Evolutionary conservation across 2,797 vertebrate species (phyloP).

Genomic region (Cyprinella venusta): DNA sequence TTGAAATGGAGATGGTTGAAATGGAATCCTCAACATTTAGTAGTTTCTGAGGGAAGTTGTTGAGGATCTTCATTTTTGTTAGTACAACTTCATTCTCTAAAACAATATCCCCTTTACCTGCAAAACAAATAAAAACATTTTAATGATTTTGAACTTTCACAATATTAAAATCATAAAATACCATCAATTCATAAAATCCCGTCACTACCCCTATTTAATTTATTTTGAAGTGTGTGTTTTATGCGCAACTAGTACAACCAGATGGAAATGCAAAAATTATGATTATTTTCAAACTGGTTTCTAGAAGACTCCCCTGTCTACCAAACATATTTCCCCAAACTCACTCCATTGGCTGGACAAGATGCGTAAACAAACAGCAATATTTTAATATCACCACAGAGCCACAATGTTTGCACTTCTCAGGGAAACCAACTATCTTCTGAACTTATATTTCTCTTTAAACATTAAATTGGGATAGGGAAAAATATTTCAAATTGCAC

Average conservation of each 20-base stretch:
- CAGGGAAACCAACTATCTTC: background rate
- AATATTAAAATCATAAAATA: background rate
- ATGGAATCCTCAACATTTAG: slow-evolving; percentile 62
- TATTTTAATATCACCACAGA: slow-evolving; percentile 1
- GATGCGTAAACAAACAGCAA: background rate
- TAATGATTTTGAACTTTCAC: background rate
- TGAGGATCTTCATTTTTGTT: slow-evolving; percentile 86
- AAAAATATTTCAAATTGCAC: too few species aligned
- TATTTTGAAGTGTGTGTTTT: background rate
- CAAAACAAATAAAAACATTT: slow-evolving; percentile 40
- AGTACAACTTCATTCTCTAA: slow-evolving; percentile 83
- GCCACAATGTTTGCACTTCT: background rate
- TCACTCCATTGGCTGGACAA: background rate
- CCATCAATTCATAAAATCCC: background rate
- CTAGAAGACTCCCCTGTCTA: background rate
- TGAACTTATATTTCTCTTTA: background rate
- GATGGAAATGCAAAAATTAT: background rate
- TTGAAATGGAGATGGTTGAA: slow-evolving; percentile 66
- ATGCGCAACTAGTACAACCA: background rate
- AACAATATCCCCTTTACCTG: slow-evolving; percentile 79
- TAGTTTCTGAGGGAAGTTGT: slow-evolving; percentile 70
- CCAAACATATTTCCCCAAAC: background rate
- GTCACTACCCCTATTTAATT: background rate
- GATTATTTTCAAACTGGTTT: background rate
- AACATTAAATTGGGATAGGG: background rate